phyloP scores from a whole-genome alignment of 2,113 vertebrate species.

The Poicephalus gulielmi region DNA sequence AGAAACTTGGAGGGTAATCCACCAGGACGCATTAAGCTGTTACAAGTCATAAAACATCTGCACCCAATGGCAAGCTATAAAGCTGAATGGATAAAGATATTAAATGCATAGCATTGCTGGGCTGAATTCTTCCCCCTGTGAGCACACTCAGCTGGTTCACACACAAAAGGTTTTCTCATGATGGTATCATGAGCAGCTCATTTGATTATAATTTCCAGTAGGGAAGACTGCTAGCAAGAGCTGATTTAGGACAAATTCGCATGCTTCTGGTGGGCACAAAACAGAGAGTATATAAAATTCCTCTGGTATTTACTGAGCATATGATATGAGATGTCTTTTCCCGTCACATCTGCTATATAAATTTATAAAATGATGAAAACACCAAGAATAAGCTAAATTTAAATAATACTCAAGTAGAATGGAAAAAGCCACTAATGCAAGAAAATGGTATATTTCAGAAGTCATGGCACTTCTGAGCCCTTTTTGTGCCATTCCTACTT shows the following conservation, averaged over 20 bases:
- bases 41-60: conserved; percentile 70
- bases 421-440: neutral
- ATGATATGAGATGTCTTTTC: conserved; percentile 9
- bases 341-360: neutral
- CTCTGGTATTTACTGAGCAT: neutral
- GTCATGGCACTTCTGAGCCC: accelerated
- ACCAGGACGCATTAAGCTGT: conserved; percentile 67
- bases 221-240: neutral
- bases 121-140: conserved; percentile 30
- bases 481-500: neutral
- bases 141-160: conserved; percentile 40
- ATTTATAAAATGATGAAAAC: neutral
- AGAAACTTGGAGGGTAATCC: conserved; percentile 60
- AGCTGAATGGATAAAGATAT: conserved; percentile 68
- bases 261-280: neutral
- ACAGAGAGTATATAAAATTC: neutral
- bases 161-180: conserved; percentile 8
- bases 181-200: conserved; percentile 11
- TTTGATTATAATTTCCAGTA: conserved; percentile 32
- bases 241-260: neutral
- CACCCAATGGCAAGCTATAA: conserved; percentile 68
- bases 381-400: neutral
- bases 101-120: conserved; percentile 35
- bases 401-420: neutral
- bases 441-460: neutral